Percentiles rank a stretch among this genome's conserved stretches.
Evolutionary conservation across 2,797 vertebrate species (phyloP).

Genomic region (Pangasius macronema): DNA sequence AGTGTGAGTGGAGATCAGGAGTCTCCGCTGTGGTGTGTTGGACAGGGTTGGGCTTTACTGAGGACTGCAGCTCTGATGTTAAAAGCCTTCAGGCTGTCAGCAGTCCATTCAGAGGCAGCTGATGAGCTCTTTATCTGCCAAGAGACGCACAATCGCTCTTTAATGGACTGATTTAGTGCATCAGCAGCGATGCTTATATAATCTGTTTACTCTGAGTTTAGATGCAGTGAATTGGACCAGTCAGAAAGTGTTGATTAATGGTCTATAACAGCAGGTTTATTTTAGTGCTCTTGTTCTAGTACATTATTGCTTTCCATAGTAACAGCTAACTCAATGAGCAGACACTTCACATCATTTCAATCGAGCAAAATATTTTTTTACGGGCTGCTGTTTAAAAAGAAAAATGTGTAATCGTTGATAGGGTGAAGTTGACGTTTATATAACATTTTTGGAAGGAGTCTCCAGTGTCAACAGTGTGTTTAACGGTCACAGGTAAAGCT

Average conservation of each 20-base stretch:
- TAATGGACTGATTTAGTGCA: conserved; percentile 15
- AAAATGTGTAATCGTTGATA: no score
- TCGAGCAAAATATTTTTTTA: not conserved
- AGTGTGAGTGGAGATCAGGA: conserved; percentile 19
- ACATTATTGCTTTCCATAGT: not conserved
- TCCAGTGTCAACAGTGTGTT: not conserved
- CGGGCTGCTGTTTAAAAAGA: no score
- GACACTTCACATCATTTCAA: not conserved
- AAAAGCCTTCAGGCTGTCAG: conserved; percentile 33
- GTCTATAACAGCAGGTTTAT: not conserved
- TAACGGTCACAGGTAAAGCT: not conserved
- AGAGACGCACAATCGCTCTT: conserved; percentile 8
- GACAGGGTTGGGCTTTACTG: conserved; percentile 31
- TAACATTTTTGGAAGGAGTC: conserved; percentile 7
- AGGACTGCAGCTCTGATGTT: conserved; percentile 16
- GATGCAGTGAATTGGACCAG: not conserved
- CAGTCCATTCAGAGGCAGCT: conserved; percentile 4
- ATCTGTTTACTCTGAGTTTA: conserved; percentile 3
- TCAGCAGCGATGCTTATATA: conserved; percentile 10
- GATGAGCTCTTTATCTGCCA: conserved; percentile 33
- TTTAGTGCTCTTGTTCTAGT: not conserved
- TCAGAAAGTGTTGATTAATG: not conserved
- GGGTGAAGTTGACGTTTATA: not conserved
- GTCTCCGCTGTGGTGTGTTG: conserved; percentile 27
- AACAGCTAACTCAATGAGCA: not conserved